Percentiles rank a stretch among this genome's conserved stretches.
phyloP scores from a whole-genome alignment of 2,113 vertebrate species.

The Platysternon megacephalum region DNA sequence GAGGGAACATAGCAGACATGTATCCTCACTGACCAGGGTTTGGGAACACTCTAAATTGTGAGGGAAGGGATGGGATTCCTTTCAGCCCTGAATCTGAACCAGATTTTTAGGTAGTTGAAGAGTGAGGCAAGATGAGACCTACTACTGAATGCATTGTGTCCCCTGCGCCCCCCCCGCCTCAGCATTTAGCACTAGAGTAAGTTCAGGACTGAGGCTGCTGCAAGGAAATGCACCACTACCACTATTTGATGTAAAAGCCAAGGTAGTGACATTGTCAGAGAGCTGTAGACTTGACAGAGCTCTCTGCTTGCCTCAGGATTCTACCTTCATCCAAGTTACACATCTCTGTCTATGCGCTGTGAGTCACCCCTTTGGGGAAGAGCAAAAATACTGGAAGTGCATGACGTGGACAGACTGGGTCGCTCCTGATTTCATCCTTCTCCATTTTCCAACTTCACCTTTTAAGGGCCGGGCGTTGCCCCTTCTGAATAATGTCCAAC shows the following conservation, averaged over 20 bases:
- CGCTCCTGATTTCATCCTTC: not conserved
- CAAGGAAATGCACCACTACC: accelerated
- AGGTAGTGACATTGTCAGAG: not conserved
- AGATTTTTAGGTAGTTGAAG: accelerated
- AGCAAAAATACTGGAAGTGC: not conserved
- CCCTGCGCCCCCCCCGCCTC: not conserved
- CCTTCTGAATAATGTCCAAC: not conserved
- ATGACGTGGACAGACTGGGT: not conserved
- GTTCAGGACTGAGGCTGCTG: not conserved
- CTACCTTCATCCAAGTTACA: not conserved
- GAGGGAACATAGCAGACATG: not conserved
- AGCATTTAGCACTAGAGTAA: not conserved
- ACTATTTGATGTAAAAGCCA: accelerated
- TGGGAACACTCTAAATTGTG: not conserved
- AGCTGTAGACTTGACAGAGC: not conserved
- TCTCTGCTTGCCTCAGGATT: not conserved
- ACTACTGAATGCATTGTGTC: accelerated
- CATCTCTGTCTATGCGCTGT: not conserved
- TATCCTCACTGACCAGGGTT: not conserved
- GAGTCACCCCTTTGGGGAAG: not conserved
- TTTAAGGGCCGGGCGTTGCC: not conserved
- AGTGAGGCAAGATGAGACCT: not conserved
- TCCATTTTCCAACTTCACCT: not conserved
- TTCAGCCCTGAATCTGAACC: accelerated
- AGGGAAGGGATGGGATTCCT: not conserved